Evolutionary conservation across 2,113 vertebrate genomes (phyloP).

Genomic region (Orthonyx spaldingii): DNA sequence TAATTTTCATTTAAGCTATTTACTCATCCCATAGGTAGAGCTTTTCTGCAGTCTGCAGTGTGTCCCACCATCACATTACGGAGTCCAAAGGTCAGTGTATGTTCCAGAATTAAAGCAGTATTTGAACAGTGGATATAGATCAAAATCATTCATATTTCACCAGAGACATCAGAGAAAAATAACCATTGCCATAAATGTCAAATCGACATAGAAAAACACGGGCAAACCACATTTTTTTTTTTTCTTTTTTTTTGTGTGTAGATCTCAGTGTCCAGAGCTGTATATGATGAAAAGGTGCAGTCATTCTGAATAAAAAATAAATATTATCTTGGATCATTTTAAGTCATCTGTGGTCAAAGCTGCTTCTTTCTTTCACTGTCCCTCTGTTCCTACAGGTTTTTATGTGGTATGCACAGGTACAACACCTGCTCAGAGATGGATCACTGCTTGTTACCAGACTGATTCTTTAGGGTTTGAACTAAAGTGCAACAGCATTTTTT

Average conservation of each 20-base stretch:
- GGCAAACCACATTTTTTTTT: neutral
- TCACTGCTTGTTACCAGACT: neutral
- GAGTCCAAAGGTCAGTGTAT: neutral
- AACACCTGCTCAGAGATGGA: neutral
- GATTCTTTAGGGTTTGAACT: neutral
- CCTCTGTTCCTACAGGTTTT: rapidly evolving
- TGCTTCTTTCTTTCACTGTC: neutral
- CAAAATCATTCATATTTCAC: neutral
- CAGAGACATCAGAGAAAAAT: neutral
- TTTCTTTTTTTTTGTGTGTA: neutral
- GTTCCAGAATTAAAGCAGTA: neutral
- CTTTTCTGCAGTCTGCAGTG: neutral
- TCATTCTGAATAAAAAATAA: neutral
- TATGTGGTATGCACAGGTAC: neutral
- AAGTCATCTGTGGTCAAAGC: neutral
- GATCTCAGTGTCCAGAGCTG: neutral
- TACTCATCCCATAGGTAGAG: neutral
- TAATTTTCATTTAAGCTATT: neutral
- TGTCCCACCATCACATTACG: neutral
- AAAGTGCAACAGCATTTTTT: neutral
- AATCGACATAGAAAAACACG: neutral
- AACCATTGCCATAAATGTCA: neutral
- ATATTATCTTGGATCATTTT: neutral
- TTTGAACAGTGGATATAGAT: neutral
- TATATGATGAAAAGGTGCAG: neutral